Evolutionary conservation across 2,113 vertebrate genomes (phyloP).

Genomic region (Phrynosoma platyrhinos): DNA sequence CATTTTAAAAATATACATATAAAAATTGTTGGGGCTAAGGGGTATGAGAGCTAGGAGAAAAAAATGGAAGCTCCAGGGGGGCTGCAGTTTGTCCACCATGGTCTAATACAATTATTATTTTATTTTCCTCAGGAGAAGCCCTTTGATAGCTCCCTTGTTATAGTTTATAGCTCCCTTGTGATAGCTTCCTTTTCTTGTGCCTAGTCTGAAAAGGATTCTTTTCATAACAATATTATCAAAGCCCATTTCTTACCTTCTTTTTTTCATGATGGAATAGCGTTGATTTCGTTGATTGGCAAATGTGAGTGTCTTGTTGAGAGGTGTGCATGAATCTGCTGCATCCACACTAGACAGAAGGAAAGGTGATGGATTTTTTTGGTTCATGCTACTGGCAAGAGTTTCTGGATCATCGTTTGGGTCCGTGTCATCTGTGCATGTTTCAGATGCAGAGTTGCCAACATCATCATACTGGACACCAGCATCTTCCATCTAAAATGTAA

Average conservation of each 20-base stretch:
- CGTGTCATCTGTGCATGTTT: slow-evolving; percentile 70
- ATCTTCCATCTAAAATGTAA: slow-evolving; percentile 73
- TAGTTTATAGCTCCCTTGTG: no score
- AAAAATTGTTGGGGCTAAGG: no score
- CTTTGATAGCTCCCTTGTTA: background rate
- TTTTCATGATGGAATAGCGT: slow-evolving; percentile 69
- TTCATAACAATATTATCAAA: background rate
- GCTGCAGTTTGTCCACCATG: background rate
- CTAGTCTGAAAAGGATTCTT: background rate
- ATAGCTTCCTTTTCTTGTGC: background rate
- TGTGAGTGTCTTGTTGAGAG: slow-evolving; percentile 66
- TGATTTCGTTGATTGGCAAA: slow-evolving; percentile 68
- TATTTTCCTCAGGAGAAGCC: background rate
- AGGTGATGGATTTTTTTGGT: slow-evolving; percentile 1
- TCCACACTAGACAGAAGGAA: slow-evolving; percentile 56
- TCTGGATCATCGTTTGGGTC: slow-evolving; percentile 59
- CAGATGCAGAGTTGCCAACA: slow-evolving; percentile 68
- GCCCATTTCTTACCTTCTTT: slow-evolving; percentile 75
- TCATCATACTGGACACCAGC: slow-evolving; percentile 63
- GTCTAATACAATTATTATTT: background rate
- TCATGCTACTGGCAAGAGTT: slow-evolving; percentile 41
- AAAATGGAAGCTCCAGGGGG: background rate
- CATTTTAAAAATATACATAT: no score
- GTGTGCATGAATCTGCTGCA: slow-evolving; percentile 64
- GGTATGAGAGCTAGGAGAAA: no score